These are phyloP conservation scores for Momotus momota DNA, from an alignment of 2,797 vertebrate species.

Conservation along the genomic window DNA sequence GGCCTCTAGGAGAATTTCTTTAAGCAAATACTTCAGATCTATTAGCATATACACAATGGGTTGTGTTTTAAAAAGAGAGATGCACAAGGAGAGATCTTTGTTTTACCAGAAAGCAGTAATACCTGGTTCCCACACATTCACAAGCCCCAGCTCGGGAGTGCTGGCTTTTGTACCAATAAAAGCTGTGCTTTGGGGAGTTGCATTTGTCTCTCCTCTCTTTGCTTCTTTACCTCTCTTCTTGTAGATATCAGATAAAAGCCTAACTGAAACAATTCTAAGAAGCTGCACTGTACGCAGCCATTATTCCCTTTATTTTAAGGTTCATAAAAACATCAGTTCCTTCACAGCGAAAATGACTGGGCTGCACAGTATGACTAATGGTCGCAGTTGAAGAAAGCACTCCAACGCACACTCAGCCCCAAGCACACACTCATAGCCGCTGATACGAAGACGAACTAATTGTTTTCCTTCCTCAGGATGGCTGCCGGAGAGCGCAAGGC, in stretches of 20 bases:
- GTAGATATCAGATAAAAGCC: background rate
- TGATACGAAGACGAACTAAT: conserved; percentile 17
- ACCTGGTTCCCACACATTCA: background rate
- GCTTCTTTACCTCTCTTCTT: background rate
- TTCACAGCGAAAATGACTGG: background rate
- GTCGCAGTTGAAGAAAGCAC: background rate
- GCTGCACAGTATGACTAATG: conserved; percentile 1
- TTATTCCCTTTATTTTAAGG: conserved; percentile 36
- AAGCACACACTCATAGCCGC: background rate
- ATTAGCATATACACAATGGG: background rate
- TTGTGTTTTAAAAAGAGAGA: background rate
- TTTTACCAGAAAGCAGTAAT: background rate
- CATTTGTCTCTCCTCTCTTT: background rate
- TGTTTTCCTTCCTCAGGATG: conserved; percentile 32
- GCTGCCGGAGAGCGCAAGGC: background rate
- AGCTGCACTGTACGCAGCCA: background rate
- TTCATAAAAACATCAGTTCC: background rate
- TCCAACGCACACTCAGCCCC: background rate
- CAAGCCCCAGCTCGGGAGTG: background rate
- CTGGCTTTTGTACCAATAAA: background rate
- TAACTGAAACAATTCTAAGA: background rate
- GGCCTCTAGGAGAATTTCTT: background rate
- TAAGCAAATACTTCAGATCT: background rate
- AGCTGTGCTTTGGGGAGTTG: background rate
- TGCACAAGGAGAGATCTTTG: background rate